phyloP scores from a whole-genome alignment of 2,113 vertebrate species.

The Notarius quadriscutis region DNA sequence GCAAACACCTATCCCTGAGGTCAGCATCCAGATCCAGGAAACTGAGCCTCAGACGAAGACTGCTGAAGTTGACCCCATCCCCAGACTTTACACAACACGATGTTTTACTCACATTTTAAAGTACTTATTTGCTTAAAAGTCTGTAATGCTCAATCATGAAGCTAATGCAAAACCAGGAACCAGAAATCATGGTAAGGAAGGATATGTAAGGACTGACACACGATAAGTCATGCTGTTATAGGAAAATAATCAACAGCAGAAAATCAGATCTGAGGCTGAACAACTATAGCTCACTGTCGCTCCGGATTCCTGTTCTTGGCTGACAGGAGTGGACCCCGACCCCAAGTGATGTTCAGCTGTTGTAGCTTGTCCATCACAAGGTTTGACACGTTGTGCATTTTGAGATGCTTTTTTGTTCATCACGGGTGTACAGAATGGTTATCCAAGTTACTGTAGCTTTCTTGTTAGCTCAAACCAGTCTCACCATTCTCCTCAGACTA shows the following conservation, averaged over 20 bases:
- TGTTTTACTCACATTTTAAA: not conserved
- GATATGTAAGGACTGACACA: too few species aligned
- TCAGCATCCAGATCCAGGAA: too few species aligned
- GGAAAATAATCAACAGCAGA: too few species aligned
- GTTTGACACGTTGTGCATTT: not conserved
- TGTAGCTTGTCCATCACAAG: not conserved
- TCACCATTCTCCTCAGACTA: not conserved
- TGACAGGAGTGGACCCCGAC: not conserved
- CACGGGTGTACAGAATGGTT: not conserved
- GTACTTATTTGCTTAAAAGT: not conserved
- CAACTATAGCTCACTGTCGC: not conserved
- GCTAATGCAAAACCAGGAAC: too few species aligned
- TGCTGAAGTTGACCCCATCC: too few species aligned
- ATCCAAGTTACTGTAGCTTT: not conserved
- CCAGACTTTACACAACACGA: too few species aligned
- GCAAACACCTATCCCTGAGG: too few species aligned
- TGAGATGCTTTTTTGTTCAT: not conserved
- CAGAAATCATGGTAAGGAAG: too few species aligned
- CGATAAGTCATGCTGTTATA: too few species aligned
- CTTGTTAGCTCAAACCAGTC: too few species aligned
- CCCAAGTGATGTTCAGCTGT: not conserved
- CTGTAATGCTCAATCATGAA: not conserved
- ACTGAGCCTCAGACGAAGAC: too few species aligned
- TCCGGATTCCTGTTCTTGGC: not conserved
- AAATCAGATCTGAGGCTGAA: not conserved